A percentile compares a stretch with the other conserved stretches of the same genome.
Conservation (phyloP, 2,888 invertebrate species). For the Folsomia candida region DNA sequence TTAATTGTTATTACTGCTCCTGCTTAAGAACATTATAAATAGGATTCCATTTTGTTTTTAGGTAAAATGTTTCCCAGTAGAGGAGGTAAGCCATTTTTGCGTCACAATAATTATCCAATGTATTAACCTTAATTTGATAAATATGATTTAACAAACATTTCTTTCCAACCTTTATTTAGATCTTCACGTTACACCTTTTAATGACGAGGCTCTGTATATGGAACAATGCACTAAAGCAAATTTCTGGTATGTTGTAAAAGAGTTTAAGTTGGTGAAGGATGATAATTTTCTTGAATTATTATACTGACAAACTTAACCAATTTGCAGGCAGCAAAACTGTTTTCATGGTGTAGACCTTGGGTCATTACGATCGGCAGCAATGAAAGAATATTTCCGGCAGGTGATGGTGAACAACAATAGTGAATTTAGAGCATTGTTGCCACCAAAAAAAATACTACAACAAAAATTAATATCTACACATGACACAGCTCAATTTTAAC, state of each 20-base stretch:
- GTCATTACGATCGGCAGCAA: constrained; percentile 83
- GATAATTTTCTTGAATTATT: not conserved
- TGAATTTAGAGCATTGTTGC: no score
- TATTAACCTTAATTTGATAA: no score
- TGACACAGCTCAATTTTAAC: no score
- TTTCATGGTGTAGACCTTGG: constrained; percentile 97
- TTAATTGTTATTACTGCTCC: no score
- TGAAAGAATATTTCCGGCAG: constrained; percentile 95
- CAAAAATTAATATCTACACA: no score
- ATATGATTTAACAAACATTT: no score
- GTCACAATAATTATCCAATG: no score
- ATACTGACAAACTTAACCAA: no score
- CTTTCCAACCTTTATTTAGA: no score
- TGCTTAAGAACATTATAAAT: not conserved
- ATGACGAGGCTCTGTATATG: constrained; percentile 94
- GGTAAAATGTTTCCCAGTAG: constrained; percentile 97
- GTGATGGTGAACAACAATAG: constrained; percentile 98
- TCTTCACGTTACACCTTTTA: constrained; percentile 94
- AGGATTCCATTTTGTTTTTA: constrained; percentile 40
- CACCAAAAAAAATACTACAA: no score
- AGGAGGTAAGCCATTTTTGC: no score
- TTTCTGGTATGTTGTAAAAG: constrained; percentile 70
- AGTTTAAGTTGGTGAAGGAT: not conserved
- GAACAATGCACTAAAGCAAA: constrained; percentile 98
- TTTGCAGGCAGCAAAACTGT: constrained; percentile 78